A percentile compares a stretch with the other conserved stretches of the same genome.
phyloP scores from a whole-genome alignment of 2,888 invertebrate species.

The Ophion costatus region DNA sequence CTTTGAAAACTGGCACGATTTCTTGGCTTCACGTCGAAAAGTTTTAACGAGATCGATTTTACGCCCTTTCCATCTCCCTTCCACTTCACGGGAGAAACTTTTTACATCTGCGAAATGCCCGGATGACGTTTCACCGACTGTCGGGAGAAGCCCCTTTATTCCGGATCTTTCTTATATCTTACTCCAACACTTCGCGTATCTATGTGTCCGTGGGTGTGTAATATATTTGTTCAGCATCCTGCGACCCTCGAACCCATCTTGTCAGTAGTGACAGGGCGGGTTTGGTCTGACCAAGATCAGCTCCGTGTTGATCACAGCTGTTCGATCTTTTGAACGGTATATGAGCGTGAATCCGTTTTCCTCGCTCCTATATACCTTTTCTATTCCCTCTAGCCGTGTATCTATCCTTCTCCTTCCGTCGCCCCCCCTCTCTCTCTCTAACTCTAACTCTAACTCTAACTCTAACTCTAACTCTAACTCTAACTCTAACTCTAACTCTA shows the following conservation, averaged over 20 bases:
- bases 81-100: constrained; percentile 62
- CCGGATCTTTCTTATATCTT: constrained; percentile 31
- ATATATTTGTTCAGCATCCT: constrained; percentile 32
- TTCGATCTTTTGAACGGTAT: constrained; percentile 11
- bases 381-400: neutral
- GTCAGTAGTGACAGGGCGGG: constrained; percentile 20
- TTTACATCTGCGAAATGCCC: constrained; percentile 68
- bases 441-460: neutral
- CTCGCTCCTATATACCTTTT: neutral
- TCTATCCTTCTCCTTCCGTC: neutral
- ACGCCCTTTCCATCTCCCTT: constrained; percentile 54
- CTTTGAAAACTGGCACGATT: constrained; percentile 73
- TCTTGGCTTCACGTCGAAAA: constrained; percentile 68
- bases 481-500: neutral
- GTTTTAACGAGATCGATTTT: constrained; percentile 78
- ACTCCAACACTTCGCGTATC: constrained; percentile 20
- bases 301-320: constrained; percentile 36
- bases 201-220: neutral
- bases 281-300: constrained; percentile 2
- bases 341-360: constrained; percentile 15
- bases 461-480: neutral
- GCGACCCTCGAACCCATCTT: constrained; percentile 14
- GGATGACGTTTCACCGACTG: constrained; percentile 73
- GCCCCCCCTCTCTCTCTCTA: neutral
- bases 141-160: constrained; percentile 65